A percentile compares a stretch with the other conserved stretches of the same genome.
Evolutionary conservation across 2,113 vertebrate genomes (phyloP).

Genomic region (Lophotis ruficrista): DNA sequence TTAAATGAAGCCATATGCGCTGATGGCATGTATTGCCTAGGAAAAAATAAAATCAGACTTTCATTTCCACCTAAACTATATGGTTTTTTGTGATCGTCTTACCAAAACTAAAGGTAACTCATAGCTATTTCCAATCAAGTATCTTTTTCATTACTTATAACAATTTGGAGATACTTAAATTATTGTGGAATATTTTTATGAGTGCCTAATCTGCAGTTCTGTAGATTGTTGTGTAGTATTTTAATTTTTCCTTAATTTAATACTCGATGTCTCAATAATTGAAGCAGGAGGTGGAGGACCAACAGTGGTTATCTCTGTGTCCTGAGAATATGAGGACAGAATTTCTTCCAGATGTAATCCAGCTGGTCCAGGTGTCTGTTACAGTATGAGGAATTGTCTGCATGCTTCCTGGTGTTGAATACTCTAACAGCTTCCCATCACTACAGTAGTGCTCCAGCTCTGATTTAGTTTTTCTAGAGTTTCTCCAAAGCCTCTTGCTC

Average conservation of each 20-base stretch:
- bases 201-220: neutral
- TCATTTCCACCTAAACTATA: neutral
- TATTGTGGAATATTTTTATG: neutral
- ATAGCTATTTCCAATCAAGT: neutral
- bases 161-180: neutral
- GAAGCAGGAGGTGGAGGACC: neutral
- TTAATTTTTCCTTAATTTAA: neutral
- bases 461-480: neutral
- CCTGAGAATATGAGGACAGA: neutral
- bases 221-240: neutral
- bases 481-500: neutral
- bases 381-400: neutral
- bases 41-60: neutral
- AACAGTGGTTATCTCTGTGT: neutral
- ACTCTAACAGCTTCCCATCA: neutral
- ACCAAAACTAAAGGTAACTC: neutral
- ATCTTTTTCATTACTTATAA: neutral
- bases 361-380: neutral
- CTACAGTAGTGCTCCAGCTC: neutral
- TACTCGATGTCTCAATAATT: neutral
- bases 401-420: neutral
- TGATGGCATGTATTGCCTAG: conserved; percentile 38
- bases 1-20: conserved; percentile 46
- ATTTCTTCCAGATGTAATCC: neutral
- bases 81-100: neutral